Percentiles rank a stretch among this genome's conserved stretches.
These are phyloP conservation scores for Patella caerulea DNA, from an alignment of 2,888 invertebrate genomes.

Conservation along the genomic window DNA sequence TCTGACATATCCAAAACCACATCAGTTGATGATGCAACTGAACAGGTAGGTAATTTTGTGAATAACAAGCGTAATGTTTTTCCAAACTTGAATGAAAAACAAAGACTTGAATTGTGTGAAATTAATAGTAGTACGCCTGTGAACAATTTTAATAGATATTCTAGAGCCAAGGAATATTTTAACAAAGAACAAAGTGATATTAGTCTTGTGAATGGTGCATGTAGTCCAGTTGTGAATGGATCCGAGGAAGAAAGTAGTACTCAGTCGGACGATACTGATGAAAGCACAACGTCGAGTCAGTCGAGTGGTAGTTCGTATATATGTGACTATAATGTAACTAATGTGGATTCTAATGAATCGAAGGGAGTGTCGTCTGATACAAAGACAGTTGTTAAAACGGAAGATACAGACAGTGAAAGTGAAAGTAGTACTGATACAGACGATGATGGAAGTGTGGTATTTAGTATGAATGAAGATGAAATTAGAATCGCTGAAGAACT, in stretches of 20 bases:
- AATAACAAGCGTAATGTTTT: not conserved
- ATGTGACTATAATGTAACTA: constrained; percentile 22
- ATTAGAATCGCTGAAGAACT: constrained; percentile 50
- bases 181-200: not conserved
- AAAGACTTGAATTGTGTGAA: not conserved
- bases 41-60: not conserved
- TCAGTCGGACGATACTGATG: constrained; percentile 18
- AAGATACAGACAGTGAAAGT: constrained; percentile 14
- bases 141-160: not conserved
- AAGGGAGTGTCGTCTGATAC: constrained; percentile 7
- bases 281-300: constrained; percentile 27
- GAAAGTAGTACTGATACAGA: constrained; percentile 15
- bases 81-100: constrained; percentile 2
- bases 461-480: constrained; percentile 34
- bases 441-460: constrained; percentile 5
- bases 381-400: constrained; percentile 11
- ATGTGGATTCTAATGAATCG: constrained; percentile 12
- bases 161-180: not conserved
- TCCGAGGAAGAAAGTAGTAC: constrained; percentile 12
- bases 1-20: not conserved
- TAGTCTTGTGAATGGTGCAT: constrained; percentile 6
- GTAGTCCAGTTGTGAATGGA: not conserved
- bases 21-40: not conserved
- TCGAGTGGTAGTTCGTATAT: constrained; percentile 32
- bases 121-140: constrained; percentile 6